phyloP scores from a whole-genome alignment of 2,888 invertebrate species.

The Pachydiplax longipennis region DNA sequence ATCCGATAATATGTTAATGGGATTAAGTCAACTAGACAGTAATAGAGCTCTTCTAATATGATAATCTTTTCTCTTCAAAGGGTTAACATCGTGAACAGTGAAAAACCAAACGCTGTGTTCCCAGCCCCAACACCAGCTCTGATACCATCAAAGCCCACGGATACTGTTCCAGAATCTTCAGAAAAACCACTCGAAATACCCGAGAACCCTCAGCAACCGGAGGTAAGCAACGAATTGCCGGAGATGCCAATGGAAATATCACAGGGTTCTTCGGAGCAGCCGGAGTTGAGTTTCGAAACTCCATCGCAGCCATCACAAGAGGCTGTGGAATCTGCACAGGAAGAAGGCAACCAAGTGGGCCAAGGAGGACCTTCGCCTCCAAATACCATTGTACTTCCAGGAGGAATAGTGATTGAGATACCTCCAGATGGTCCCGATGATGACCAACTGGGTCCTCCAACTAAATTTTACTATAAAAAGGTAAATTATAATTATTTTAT shows the following conservation, averaged over 20 bases:
- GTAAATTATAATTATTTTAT: not conserved
- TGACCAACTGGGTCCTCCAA: not conserved
- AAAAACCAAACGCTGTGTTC: constrained; percentile 19
- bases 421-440: constrained; percentile 3
- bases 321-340: not conserved
- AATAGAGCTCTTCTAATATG: no score
- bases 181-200: not conserved
- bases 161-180: not conserved
- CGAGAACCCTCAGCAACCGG: not conserved
- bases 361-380: not conserved
- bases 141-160: not conserved
- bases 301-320: not conserved
- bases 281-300: not conserved
- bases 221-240: not conserved
- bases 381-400: not conserved
- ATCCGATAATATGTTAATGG: no score
- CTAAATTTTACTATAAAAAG: not conserved
- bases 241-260: not conserved
- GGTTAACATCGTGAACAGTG: constrained; percentile 20
- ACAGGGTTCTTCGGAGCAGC: not conserved
- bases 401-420: constrained; percentile 15
- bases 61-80: not conserved
- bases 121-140: constrained; percentile 2
- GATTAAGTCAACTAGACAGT: no score
- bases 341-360: not conserved